phyloP scores from a whole-genome alignment of 2,888 invertebrate genomes.

The Caenorhabditis afra region DNA sequence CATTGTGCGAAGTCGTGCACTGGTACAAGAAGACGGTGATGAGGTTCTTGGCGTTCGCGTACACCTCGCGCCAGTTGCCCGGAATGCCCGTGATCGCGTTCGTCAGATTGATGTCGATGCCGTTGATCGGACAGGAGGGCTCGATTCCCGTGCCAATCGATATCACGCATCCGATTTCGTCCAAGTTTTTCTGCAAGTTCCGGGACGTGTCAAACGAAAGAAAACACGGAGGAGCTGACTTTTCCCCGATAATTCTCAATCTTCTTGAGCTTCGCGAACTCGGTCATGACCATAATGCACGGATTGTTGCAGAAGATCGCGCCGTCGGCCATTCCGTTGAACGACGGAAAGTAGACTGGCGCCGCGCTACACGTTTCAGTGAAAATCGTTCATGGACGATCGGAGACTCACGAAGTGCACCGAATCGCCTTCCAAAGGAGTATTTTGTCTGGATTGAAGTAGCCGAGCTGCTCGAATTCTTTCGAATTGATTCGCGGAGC shows the following conservation, averaged over 20 bases:
- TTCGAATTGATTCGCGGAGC: slow-evolving; percentile 55
- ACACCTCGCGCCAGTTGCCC: slow-evolving; percentile 88
- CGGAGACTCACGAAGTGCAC: slow-evolving; percentile 56
- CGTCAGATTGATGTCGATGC: slow-evolving; percentile 61
- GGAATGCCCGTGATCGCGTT: slow-evolving; percentile 34
- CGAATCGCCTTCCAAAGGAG: slow-evolving; percentile 65
- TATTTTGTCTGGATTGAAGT: slow-evolving; percentile 59
- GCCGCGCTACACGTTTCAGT: too few species aligned
- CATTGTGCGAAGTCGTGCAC: slow-evolving; percentile 62
- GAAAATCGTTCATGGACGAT: slow-evolving; percentile 2
- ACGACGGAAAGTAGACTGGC: slow-evolving; percentile 63
- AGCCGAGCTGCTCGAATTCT: slow-evolving; percentile 64
- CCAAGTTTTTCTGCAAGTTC: slow-evolving; percentile 56
- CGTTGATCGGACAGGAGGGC: slow-evolving; percentile 79
- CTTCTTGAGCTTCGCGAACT: slow-evolving; percentile 62
- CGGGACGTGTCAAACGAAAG: too few species aligned
- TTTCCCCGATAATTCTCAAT: slow-evolving; percentile 59
- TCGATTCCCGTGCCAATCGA: slow-evolving; percentile 86
- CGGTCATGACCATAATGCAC: slow-evolving; percentile 61
- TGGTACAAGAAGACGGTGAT: slow-evolving; percentile 90
- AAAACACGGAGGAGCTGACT: slow-evolving; percentile 20
- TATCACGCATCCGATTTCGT: slow-evolving; percentile 86
- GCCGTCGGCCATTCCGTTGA: slow-evolving; percentile 64
- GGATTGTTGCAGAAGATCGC: slow-evolving; percentile 69
- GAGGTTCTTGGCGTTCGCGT: slow-evolving; percentile 88